Conservation (phyloP, 92 coral and sea anemone genomes). For the Parazoanthus atlanticus region DNA sequence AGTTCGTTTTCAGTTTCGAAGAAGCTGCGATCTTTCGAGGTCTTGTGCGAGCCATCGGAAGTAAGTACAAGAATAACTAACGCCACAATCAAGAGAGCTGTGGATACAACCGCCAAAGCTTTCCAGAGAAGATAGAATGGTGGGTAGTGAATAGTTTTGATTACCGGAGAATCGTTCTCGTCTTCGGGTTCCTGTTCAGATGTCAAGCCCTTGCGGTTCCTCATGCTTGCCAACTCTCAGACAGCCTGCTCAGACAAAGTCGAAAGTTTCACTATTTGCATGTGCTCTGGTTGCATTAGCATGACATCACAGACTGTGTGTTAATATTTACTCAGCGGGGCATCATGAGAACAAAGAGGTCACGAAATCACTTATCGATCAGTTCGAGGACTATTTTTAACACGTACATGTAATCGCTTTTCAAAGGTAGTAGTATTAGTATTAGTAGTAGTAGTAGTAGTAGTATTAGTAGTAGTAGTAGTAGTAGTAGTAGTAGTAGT, state of each 20-base stretch:
- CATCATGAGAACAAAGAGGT: neutral
- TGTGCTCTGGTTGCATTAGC: slow-evolving; percentile 6
- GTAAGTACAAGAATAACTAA: neutral
- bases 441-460: too few species aligned
- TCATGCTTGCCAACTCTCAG: neutral
- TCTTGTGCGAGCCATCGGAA: neutral
- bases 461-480: too few species aligned
- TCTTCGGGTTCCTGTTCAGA: neutral
- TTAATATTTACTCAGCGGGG: slow-evolving; percentile 16
- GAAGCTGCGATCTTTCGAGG: neutral
- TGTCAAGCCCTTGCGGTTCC: slow-evolving; percentile 11
- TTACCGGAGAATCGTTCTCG: neutral
- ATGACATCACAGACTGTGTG: slow-evolving; percentile 1
- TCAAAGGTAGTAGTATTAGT: too few species aligned
- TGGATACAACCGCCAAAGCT: slow-evolving; percentile 7
- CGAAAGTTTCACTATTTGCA: neutral
- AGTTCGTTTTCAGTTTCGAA: neutral
- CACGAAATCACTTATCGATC: neutral
- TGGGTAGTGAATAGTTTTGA: neutral
- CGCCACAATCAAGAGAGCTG: neutral
- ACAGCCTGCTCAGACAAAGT: neutral
- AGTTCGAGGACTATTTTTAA: too few species aligned
- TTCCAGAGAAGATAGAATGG: slow-evolving; percentile 7
- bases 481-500: too few species aligned
- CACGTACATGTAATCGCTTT: neutral